Percentiles rank a stretch among this genome's conserved stretches.
phyloP scores from a whole-genome alignment of 2,888 invertebrate species.

The Drosophila affinis region DNA sequence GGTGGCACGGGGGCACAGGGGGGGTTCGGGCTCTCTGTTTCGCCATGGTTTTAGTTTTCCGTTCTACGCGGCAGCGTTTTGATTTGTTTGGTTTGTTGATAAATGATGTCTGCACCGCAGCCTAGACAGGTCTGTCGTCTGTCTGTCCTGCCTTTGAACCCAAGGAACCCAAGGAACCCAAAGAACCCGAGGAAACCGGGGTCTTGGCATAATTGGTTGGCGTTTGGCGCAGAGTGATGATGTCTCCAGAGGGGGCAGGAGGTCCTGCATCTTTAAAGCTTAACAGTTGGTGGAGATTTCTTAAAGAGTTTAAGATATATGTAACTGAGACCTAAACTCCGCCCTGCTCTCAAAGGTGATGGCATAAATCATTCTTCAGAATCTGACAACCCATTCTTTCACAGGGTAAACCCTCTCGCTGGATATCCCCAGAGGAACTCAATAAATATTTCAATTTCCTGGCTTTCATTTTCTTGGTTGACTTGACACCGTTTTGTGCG shows the following conservation, averaged over 20 bases:
- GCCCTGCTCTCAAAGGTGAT: no score
- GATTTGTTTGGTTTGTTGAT: slow-evolving; percentile 73
- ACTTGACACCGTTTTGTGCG: slow-evolving; percentile 65
- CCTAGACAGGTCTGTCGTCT: slow-evolving; percentile 53
- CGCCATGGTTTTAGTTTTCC: slow-evolving; percentile 61
- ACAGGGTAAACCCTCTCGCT: background rate
- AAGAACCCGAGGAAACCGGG: background rate
- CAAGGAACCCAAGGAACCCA: slow-evolving; percentile 21
- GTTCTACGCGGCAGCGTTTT: slow-evolving; percentile 59
- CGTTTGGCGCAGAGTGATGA: slow-evolving; percentile 10
- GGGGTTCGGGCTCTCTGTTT: slow-evolving; percentile 36
- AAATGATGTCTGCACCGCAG: slow-evolving; percentile 74
- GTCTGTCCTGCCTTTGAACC: slow-evolving; percentile 23
- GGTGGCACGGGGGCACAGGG: no score
- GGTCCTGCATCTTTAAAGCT: background rate
- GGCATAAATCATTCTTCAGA: background rate
- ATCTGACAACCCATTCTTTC: background rate
- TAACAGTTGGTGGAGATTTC: background rate
- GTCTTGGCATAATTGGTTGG: slow-evolving; percentile 35
- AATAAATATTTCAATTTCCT: slow-evolving; percentile 72
- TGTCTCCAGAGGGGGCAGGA: slow-evolving; percentile 12
- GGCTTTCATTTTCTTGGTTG: slow-evolving; percentile 54
- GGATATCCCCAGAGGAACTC: slow-evolving; percentile 14
- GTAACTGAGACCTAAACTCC: no score
- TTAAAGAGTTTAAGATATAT: background rate